Evolutionary conservation across 2,888 invertebrate genomes (phyloP).

Genomic region (Sthenelais limicola): DNA sequence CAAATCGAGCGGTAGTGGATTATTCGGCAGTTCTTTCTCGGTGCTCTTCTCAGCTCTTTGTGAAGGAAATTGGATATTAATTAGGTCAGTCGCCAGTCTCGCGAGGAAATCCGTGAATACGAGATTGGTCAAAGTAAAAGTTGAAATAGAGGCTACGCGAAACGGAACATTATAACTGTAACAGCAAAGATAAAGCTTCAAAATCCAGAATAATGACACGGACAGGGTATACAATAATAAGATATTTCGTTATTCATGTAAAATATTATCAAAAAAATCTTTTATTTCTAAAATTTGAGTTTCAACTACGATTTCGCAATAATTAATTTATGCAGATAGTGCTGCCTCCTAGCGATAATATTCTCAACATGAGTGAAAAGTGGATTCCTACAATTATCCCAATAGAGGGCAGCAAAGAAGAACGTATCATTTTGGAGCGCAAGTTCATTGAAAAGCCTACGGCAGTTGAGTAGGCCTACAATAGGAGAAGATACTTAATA

Average conservation of each 20-base stretch:
- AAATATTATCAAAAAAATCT: background rate
- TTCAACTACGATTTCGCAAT: slow-evolving; percentile 17
- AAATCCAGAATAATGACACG: background rate
- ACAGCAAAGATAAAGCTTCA: slow-evolving; percentile 9
- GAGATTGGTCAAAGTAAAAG: background rate
- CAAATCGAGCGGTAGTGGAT: too few relatives aligned
- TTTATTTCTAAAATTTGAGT: background rate
- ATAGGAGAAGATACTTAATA: too few relatives aligned
- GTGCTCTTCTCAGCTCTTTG: slow-evolving; percentile 35
- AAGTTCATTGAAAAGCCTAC: too few relatives aligned
- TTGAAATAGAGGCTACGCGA: background rate
- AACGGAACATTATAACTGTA: too few relatives aligned
- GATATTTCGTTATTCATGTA: background rate
- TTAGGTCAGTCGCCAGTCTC: slow-evolving; percentile 37
- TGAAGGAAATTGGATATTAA: slow-evolving; percentile 42
- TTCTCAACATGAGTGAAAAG: too few relatives aligned
- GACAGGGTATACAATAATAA: background rate
- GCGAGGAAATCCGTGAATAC: slow-evolving; percentile 29
- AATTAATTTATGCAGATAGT: slow-evolving; percentile 9
- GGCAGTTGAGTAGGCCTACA: too few relatives aligned
- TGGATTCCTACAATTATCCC: too few relatives aligned
- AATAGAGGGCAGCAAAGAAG: too few relatives aligned
- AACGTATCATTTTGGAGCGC: too few relatives aligned
- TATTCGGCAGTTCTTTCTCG: too few relatives aligned
- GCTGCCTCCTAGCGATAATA: too few relatives aligned